These are phyloP conservation scores for Rhaphigaster nebulosa DNA, from an alignment of 2,888 invertebrate genomes.

Conservation along the genomic window DNA sequence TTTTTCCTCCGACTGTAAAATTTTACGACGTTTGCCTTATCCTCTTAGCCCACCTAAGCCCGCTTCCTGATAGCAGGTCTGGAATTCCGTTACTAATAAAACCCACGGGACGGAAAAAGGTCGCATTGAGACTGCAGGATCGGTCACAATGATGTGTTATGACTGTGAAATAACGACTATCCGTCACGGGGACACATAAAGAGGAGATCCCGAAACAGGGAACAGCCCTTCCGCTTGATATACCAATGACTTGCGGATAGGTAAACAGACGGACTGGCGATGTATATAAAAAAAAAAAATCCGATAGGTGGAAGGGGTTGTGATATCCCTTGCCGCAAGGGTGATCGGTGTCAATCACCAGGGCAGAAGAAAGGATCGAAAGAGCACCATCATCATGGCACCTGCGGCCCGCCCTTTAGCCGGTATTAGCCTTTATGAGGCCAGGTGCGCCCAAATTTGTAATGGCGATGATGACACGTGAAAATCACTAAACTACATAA, in stretches of 20 bases:
- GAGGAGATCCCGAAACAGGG: conserved; percentile 37
- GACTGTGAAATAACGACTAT: conserved; percentile 54
- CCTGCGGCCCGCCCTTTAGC: conserved; percentile 52
- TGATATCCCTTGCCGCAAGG: conserved; percentile 46
- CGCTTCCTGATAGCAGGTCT: conserved; percentile 33
- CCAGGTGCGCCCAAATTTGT: conserved; percentile 60
- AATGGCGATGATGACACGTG: conserved; percentile 59
- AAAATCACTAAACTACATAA: conserved; percentile 59
- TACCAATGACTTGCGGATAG: conserved; percentile 59
- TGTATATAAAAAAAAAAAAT: conserved; percentile 25
- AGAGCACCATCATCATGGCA: conserved; percentile 55
- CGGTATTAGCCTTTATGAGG: conserved; percentile 50
- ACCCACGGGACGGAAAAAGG: conserved; percentile 38
- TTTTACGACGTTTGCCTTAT: conserved; percentile 47
- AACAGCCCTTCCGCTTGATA: conserved; percentile 23
- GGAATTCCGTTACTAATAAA: conserved; percentile 57
- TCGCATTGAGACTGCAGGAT: background rate
- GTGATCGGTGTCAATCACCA: conserved; percentile 57
- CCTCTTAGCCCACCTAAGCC: conserved; percentile 42
- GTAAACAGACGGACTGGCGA: conserved; percentile 26
- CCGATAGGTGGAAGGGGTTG: conserved; percentile 50
- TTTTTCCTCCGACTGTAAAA: conserved; percentile 53
- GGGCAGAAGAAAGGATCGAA: conserved; percentile 33
- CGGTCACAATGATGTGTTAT: conserved; percentile 47
- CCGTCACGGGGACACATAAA: conserved; percentile 38